Conservation (phyloP, 1,140 invertebrate genomes). For the Tetramorium alpestre region DNA sequence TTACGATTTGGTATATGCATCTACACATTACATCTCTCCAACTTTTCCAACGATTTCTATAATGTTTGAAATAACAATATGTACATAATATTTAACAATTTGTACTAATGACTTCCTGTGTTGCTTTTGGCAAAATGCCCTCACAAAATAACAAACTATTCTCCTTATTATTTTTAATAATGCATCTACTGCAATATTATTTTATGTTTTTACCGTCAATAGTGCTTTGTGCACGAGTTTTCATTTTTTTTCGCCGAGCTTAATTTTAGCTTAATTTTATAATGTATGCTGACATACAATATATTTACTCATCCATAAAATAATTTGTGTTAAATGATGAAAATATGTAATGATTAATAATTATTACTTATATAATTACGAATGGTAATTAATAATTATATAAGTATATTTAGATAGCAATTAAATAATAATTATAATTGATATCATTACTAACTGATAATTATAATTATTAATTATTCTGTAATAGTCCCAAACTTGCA, state of each 20-base stretch:
- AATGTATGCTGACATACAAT: background rate
- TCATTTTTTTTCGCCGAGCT: background rate
- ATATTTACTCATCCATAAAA: slow-evolving; percentile 26
- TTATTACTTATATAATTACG: slow-evolving; percentile 29
- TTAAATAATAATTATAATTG: slow-evolving; percentile 33
- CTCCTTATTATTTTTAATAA: slow-evolving; percentile 22
- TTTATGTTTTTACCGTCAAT: slow-evolving; percentile 1
- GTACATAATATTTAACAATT: slow-evolving; percentile 71
- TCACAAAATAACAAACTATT: slow-evolving; percentile 52
- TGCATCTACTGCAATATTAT: slow-evolving; percentile 13
- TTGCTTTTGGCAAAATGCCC: slow-evolving; percentile 14
- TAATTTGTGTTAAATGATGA: slow-evolving; percentile 33
- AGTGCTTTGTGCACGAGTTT: slow-evolving; percentile 22
- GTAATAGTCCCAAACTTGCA: background rate
- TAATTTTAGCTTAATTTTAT: background rate
- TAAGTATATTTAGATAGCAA: background rate
- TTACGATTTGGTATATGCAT: slow-evolving; percentile 22
- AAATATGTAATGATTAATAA: slow-evolving; percentile 30
- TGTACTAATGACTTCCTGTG: slow-evolving; percentile 63
- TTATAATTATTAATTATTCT: slow-evolving; percentile 9
- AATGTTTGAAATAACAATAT: slow-evolving; percentile 68
- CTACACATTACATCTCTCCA: slow-evolving; percentile 41
- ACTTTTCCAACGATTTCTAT: slow-evolving; percentile 63
- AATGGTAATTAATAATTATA: slow-evolving; percentile 21
- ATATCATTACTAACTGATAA: background rate